Percentiles rank a stretch among this genome's conserved stretches.
Conservation (phyloP, 1,140 invertebrate species). For the Zelostemma sp. region DNA sequence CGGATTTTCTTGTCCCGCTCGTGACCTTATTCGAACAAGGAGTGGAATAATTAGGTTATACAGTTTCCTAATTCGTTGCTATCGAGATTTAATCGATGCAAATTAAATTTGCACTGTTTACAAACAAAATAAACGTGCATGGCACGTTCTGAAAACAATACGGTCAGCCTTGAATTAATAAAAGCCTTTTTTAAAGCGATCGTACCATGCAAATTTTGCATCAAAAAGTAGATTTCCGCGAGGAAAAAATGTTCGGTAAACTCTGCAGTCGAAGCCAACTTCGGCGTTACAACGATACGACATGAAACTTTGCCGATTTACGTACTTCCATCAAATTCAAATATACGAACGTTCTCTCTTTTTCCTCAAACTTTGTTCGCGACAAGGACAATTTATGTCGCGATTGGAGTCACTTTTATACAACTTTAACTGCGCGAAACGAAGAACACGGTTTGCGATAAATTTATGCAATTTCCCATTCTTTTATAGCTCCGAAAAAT, state of each 20-base stretch:
- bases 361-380: slow-evolving; percentile 4
- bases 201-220: no score
- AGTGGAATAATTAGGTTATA: not conserved
- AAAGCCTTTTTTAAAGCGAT: no score
- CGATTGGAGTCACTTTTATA: not conserved
- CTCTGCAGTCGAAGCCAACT: not conserved
- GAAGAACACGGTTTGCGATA: no score
- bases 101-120: no score
- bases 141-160: no score
- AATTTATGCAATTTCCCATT: no score
- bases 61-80: not conserved
- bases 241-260: not conserved
- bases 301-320: slow-evolving; percentile 11
- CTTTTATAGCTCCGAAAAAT: no score
- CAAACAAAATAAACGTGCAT: no score
- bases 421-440: not conserved
- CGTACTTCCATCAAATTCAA: slow-evolving; percentile 14
- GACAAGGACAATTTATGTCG: slow-evolving; percentile 7
- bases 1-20: slow-evolving; percentile 2
- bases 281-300: not conserved
- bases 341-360: not conserved
- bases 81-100: no score
- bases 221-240: no score
- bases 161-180: no score
- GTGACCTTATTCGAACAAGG: slow-evolving; percentile 3